Percentiles rank a stretch among this genome's conserved stretches.
phyloP scores from a whole-genome alignment of 2,888 invertebrate species.

The Ochropleura leucogaster region DNA sequence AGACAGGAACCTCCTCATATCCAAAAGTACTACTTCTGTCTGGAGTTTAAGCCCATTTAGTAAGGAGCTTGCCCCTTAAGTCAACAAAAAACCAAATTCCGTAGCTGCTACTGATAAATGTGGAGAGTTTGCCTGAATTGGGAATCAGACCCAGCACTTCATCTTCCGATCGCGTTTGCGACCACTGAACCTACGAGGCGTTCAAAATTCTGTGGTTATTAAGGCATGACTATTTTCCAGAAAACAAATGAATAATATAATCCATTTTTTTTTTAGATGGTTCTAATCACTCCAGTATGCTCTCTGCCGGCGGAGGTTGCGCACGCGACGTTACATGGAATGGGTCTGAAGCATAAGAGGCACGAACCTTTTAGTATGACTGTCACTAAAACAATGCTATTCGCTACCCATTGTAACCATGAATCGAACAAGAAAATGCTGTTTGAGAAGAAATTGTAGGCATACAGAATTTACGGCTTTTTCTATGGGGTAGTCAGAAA shows the following conservation, averaged over 20 bases:
- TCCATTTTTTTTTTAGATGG: slow-evolving; percentile 68
- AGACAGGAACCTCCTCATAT: no score
- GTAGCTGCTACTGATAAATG: neutral
- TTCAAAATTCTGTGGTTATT: neutral
- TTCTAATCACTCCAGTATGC: slow-evolving; percentile 82
- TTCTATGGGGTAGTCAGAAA: no score
- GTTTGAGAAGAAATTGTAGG: slow-evolving; percentile 23
- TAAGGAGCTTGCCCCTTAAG: no score
- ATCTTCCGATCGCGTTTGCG: neutral
- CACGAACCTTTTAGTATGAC: slow-evolving; percentile 64
- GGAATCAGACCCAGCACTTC: neutral
- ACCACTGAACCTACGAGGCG: neutral
- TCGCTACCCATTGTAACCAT: slow-evolving; percentile 61
- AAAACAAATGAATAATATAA: neutral
- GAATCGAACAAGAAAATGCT: slow-evolving; percentile 13
- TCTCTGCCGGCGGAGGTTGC: slow-evolving; percentile 77
- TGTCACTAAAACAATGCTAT: slow-evolving; percentile 63
- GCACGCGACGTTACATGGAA: slow-evolving; percentile 79
- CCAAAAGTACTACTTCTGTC: no score
- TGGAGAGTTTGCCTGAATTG: no score
- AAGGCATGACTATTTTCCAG: neutral
- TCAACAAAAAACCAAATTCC: neutral
- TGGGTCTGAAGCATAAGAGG: slow-evolving; percentile 76
- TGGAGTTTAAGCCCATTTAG: no score
- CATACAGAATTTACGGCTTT: neutral